Conservation (phyloP, 1,140 invertebrate genomes). For the Leguminivora glycinivorella region DNA sequence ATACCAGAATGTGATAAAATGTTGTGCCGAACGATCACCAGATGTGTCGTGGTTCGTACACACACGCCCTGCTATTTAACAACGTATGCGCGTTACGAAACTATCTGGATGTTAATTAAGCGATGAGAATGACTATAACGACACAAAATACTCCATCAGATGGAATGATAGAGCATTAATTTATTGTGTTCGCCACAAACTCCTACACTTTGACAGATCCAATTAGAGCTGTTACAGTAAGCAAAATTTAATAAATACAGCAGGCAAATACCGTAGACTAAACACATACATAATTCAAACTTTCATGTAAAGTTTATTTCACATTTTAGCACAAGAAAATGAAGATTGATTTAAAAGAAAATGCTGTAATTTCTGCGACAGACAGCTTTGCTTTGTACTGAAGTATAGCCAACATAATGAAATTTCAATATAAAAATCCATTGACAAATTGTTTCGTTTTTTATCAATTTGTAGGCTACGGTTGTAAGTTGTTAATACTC, state of each 20-base stretch:
- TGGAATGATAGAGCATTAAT: constrained; percentile 54
- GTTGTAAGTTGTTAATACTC: neutral
- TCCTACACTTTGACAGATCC: constrained; percentile 67
- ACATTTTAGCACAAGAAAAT: constrained; percentile 59
- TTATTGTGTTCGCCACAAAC: constrained; percentile 56
- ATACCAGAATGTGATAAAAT: constrained; percentile 31
- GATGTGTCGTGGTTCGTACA: constrained; percentile 51
- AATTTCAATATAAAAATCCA: constrained; percentile 31
- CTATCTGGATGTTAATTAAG: constrained; percentile 25
- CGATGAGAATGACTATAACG: constrained; percentile 29
- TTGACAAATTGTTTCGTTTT: constrained; percentile 12
- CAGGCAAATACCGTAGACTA: constrained; percentile 33
- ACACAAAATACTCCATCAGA: constrained; percentile 42
- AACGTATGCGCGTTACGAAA: constrained; percentile 23
- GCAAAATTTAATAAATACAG: constrained; percentile 28
- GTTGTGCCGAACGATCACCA: constrained; percentile 46
- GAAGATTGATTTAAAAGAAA: constrained; percentile 57
- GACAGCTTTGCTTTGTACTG: constrained; percentile 68
- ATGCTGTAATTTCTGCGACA: constrained; percentile 70
- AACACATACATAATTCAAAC: constrained; percentile 48
- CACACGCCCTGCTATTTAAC: constrained; percentile 40
- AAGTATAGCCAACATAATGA: constrained; percentile 46
- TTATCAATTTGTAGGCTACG: neutral
- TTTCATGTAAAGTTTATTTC: constrained; percentile 43
- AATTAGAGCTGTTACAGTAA: constrained; percentile 43